These are phyloP conservation scores for Pterocles orientalis DNA, from an alignment of 2,113 vertebrate species.

Conservation along the genomic window DNA sequence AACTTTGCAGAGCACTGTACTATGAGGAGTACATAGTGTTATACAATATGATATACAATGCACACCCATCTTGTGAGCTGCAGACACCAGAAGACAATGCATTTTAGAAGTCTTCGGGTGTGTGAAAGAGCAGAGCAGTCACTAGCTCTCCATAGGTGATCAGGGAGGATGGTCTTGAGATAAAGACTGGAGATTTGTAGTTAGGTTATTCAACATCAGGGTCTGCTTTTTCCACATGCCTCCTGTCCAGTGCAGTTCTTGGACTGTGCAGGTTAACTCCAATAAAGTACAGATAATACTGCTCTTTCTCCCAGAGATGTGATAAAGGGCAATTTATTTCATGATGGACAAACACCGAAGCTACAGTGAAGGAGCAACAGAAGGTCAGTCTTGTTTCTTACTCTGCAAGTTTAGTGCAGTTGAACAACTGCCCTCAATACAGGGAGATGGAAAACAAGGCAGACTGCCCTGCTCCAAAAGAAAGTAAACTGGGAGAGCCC, in stretches of 20 bases:
- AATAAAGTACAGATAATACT: not conserved
- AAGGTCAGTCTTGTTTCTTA: not conserved
- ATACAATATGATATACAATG: rapidly evolving
- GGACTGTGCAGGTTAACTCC: not conserved
- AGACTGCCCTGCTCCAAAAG: not conserved
- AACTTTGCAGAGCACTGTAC: not conserved
- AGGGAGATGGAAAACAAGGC: not conserved
- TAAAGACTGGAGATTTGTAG: not conserved
- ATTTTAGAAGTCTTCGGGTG: not conserved
- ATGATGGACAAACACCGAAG: not conserved
- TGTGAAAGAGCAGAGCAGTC: not conserved
- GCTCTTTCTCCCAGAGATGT: not conserved
- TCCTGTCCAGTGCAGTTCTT: not conserved
- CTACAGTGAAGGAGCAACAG: not conserved
- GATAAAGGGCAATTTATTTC: not conserved
- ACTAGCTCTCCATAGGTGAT: not conserved
- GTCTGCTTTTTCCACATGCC: not conserved
- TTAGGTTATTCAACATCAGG: not conserved
- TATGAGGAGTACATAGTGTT: not conserved
- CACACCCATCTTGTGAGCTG: not conserved
- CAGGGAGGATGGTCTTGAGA: not conserved
- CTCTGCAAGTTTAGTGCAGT: not conserved
- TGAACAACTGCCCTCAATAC: not conserved
- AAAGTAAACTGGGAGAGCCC: not conserved
- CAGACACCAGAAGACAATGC: not conserved